Base-by-base conservation (phyloP, 2,888 invertebrate genomes). In the Scaptomyza caliginosa region DNA sequence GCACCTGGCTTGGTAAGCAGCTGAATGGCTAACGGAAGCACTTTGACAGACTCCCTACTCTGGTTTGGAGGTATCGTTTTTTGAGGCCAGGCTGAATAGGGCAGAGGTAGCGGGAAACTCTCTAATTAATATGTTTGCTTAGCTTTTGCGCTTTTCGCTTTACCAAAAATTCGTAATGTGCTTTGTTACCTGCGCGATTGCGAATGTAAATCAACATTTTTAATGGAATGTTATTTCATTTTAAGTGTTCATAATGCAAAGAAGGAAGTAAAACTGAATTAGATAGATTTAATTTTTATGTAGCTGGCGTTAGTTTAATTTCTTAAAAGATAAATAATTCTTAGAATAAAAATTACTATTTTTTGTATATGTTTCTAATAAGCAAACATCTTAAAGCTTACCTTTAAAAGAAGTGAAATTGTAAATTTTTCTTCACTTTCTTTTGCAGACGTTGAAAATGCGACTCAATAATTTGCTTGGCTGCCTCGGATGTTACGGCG, bases 101-200 rank as follows among this genome's bases (percentile, higher is more conserved):
- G 23, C 39, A 51, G 19, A 32, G 28, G 36, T n/a, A 38, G 11
- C 50, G 59, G 56, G 60, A 65, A 74, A 58, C 57, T 64, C 71
- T 71, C 64, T 84, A 86, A 84, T 84, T 84, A 84, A 86, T 84
- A 74, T 82, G 85, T 86, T 84, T 86, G 87, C 66, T 86, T 64
- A 67, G 84, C 81, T 74, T 69, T 70, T 67, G 69, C 67, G 64
- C 67, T 50, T 50, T 49, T 48, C 13, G n/a, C n/a, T n/a, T n/a
- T n/a, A 21, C 2, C 2, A 21, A 42, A 58, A 79, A 76, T 78
- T 77, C 73, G 69, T 43, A 50, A 52, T 52, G 46, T 60, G 55
- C 30, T 32, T 67, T 77, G 57, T 63, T 77, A 55, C 60, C 69
- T 42, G 39, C 46, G 21, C n/a, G 11, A 54, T 54, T 54, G 57